Evolutionary conservation across 2,113 vertebrate species (phyloP).

Genomic region (Campylomormyrus numenius): DNA sequence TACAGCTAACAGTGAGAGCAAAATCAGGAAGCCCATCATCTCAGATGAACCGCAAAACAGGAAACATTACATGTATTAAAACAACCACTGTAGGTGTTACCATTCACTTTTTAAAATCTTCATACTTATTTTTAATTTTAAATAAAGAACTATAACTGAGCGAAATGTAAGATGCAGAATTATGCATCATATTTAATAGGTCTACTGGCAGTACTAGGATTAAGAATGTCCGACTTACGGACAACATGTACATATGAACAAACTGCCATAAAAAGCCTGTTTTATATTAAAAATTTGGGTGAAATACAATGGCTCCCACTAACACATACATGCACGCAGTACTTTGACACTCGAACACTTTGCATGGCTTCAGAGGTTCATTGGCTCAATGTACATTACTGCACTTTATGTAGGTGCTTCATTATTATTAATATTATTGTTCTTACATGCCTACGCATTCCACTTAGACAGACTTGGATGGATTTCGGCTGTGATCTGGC

Average conservation of each 20-base stretch:
- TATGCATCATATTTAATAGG: not conserved
- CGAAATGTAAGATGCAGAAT: not conserved
- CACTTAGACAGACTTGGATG: not conserved
- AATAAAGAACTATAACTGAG: not conserved
- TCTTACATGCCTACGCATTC: not conserved
- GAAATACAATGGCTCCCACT: not conserved
- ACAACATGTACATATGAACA: not conserved
- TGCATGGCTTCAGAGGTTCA: not conserved
- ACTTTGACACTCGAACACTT: not conserved
- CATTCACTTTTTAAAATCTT: not conserved
- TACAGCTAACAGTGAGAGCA: not conserved
- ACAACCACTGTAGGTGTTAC: not conserved
- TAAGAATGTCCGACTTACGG: not conserved
- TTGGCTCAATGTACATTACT: not conserved
- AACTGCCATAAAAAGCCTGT: not conserved
- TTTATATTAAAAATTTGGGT: not conserved
- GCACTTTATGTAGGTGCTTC: not conserved
- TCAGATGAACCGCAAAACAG: not conserved
- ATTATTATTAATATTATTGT: not conserved
- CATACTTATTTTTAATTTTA: not conserved
- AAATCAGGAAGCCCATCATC: not conserved
- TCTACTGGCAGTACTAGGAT: not conserved
- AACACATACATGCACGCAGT: not conserved
- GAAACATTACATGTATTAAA: not conserved
- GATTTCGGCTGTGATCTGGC: no score